Conservation (phyloP, 1,140 invertebrate genomes). For the Rhagoletis zephyria region DNA sequence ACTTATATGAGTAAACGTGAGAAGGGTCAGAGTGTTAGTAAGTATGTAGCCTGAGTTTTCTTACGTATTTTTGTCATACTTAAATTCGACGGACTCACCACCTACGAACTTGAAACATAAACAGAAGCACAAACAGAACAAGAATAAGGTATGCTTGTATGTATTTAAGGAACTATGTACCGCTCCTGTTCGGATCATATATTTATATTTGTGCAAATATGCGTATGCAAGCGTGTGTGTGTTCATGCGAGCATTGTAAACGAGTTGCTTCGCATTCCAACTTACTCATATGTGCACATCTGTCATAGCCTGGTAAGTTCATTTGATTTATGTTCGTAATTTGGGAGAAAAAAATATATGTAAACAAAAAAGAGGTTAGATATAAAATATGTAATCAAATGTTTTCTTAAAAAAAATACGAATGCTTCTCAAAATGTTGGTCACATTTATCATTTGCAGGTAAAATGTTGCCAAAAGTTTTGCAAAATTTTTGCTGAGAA, state of each 20-base stretch:
- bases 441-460: slow-evolving; percentile 33
- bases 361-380: background rate
- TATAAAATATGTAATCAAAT: background rate
- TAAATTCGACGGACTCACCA: slow-evolving; percentile 35
- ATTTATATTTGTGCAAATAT: background rate
- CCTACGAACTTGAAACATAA: background rate
- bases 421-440: background rate
- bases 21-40: background rate
- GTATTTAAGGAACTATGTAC: background rate
- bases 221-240: background rate
- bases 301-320: slow-evolving; percentile 46
- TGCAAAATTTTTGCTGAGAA: slow-evolving; percentile 4
- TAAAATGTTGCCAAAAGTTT: slow-evolving; percentile 29
- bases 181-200: background rate
- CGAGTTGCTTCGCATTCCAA: background rate
- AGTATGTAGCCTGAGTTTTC: slow-evolving; percentile 5
- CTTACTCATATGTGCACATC: slow-evolving; percentile 1
- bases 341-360: background rate
- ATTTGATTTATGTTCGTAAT: slow-evolving; percentile 46
- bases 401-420: background rate
- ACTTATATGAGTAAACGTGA: background rate
- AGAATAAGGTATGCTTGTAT: background rate
- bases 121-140: background rate
- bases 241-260: background rate
- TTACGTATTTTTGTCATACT: slow-evolving; percentile 19